phyloP scores from a whole-genome alignment of 2,888 invertebrate genomes.

The Tortrix viridana region DNA sequence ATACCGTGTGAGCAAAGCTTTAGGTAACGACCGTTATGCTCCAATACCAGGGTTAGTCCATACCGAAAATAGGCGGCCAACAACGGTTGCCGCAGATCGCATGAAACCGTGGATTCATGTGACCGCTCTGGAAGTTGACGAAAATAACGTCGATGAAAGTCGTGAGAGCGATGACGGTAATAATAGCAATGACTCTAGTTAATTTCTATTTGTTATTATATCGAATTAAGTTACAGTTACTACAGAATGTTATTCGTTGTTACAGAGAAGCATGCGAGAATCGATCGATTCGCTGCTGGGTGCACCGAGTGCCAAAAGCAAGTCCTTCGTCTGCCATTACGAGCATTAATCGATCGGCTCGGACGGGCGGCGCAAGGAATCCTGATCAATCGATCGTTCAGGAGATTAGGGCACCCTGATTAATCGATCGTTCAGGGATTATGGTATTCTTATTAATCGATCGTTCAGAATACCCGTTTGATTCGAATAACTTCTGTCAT shows the following conservation, averaged over 20 bases:
- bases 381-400: constrained; percentile 14
- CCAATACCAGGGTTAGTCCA: constrained; percentile 22
- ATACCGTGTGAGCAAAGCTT: constrained; percentile 17
- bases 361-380: not conserved
- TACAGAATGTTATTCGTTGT: not conserved
- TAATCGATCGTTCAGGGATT: constrained; percentile 10
- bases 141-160: not conserved
- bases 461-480: not conserved
- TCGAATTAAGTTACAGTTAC: too few relatives aligned
- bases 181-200: not conserved
- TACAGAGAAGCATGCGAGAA: not conserved
- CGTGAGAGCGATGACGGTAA: not conserved
- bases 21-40: constrained; percentile 28
- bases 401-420: not conserved
- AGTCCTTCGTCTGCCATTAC: not conserved
- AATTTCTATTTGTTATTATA: not conserved
- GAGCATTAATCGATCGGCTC: constrained; percentile 18
- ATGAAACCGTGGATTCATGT: constrained; percentile 13
- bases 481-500: too few relatives aligned
- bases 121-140: not conserved
- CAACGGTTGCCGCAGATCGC: constrained; percentile 10
- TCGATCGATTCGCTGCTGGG: constrained; percentile 5
- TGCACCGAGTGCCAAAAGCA: not conserved
- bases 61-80: constrained; percentile 15
- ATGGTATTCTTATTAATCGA: not conserved